phyloP scores from a whole-genome alignment of 2,797 vertebrate species.

The Phataginus tetradactyla region DNA sequence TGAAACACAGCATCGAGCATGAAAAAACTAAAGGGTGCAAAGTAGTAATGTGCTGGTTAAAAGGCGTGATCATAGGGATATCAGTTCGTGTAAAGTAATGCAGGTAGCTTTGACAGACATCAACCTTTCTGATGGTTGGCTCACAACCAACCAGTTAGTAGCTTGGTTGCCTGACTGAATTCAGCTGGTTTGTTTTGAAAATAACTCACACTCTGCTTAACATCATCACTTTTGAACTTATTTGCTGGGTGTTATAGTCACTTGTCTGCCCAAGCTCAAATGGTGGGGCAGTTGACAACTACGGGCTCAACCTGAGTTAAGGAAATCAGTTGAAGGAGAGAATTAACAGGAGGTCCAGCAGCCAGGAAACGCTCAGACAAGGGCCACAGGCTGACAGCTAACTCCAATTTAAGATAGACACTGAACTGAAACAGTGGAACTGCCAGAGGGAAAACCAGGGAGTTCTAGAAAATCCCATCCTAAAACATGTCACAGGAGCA shows the following conservation, averaged over 20 bases:
- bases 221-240: background rate
- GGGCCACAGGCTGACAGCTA: background rate
- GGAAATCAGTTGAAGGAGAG: background rate
- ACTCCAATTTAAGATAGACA: background rate
- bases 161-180: conserved; percentile 33
- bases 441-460: background rate
- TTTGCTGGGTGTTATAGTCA: background rate
- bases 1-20: conserved; percentile 43
- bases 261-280: background rate
- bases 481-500: background rate
- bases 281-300: background rate
- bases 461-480: conserved; percentile 25
- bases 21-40: background rate
- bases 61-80: background rate
- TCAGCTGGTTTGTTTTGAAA: conserved; percentile 47
- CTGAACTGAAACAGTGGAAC: background rate
- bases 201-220: background rate
- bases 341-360: background rate
- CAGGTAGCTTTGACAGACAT: conserved; percentile 40
- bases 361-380: background rate
- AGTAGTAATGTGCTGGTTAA: background rate
- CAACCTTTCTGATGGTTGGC: background rate
- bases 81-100: background rate
- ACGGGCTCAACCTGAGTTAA: background rate
- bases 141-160: conserved; percentile 9